Base-by-base conservation (phyloP, 2,113 vertebrate genomes). In the Brachyhypopomus gauderio region DNA sequence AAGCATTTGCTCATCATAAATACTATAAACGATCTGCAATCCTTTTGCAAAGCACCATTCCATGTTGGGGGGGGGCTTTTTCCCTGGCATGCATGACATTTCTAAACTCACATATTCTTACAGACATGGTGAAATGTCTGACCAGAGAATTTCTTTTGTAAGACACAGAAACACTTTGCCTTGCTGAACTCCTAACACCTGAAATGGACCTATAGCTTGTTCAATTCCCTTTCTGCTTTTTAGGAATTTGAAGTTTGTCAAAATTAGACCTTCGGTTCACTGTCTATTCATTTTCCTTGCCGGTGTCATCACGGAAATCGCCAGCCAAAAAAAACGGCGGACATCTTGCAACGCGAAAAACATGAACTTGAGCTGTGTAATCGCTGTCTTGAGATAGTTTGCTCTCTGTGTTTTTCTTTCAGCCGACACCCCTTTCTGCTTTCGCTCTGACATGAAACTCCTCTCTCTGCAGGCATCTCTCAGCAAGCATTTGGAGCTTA, bases 401-500 rank as follows among this genome's bases (percentile, higher is more conserved):
- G 36, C 22, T 7, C 27, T 64, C 55, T 70, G 17, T 75, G 23
- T 7, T 14, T 83, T 83, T 67, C 23, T 75, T 58, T 81, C 69
- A 79, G 78, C 34, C 4, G 11, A 75, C 63, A 14, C 67, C 77
- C 27, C 25, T 75, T 22, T 59, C 78, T 83, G 27, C 63, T 70
- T 30, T 36, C 25, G 19, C 77, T 75, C 64, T 84, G 38, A 85
- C 70, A 58, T 25, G 52, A 76, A 30, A 7, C 11, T 55, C 38
- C 12, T 36, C 27, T 58, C 36, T 72, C 69, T 76, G 25, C n/a
- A 78, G 76, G 81, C 74, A 70, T 67, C 66, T 20, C 62, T 79
- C 36, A 81, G 34, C 72, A 56, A 88, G 79, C 70, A 76, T 72
- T 77, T 52, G 75, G 12, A 85, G 45, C 22, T 79, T 77, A 80